Evolutionary conservation across 1,140 invertebrate genomes (phyloP).

Genomic region (Aricia agestis): DNA sequence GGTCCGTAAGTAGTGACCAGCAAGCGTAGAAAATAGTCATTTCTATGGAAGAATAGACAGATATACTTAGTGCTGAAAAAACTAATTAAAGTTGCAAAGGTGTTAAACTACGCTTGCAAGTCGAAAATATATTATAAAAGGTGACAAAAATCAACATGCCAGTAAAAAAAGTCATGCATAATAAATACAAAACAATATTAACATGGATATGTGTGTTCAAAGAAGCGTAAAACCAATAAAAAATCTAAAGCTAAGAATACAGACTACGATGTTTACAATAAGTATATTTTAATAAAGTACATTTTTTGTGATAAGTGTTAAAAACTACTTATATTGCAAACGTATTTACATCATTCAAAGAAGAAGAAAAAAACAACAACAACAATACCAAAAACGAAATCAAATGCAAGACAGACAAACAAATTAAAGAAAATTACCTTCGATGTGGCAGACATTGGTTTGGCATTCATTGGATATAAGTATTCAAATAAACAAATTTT

Average conservation of each 20-base stretch:
- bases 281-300: background rate
- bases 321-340: background rate
- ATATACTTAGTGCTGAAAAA: no score
- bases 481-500: conserved; percentile 38
- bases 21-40: no score
- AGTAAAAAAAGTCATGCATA: background rate
- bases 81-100: no score
- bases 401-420: conserved; percentile 30
- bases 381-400: conserved; percentile 25
- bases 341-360: background rate
- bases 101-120: no score
- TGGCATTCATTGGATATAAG: conserved; percentile 5
- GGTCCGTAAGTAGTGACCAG: no score
- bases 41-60: no score
- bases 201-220: conserved; percentile 45
- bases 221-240: conserved; percentile 29
- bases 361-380: conserved; percentile 24
- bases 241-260: conserved; percentile 17
- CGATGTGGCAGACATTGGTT: background rate
- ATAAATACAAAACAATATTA: background rate
- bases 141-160: background rate
- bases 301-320: background rate
- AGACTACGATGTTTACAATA: background rate
- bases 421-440: conserved; percentile 7
- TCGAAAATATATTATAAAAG: no score